A percentile compares a stretch with the other conserved stretches of the same genome.
phyloP scores from a whole-genome alignment of 2,113 vertebrate species.

The Merops nubicus region DNA sequence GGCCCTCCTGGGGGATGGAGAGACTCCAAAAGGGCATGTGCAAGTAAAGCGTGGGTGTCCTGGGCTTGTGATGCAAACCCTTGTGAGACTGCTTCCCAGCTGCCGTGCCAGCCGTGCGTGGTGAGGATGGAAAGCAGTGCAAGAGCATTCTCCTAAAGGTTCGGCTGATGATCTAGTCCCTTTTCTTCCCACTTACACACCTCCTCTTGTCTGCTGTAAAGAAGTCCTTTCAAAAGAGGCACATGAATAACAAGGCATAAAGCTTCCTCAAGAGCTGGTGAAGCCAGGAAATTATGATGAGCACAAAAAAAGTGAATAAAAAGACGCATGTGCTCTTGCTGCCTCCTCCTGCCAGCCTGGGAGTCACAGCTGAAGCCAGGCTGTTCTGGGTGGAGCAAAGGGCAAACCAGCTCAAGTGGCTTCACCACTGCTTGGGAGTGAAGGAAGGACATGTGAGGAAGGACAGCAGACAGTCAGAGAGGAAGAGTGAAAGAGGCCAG shows the following conservation, averaged over 20 bases:
- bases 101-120: not conserved
- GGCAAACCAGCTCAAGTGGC: not conserved
- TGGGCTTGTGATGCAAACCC: not conserved
- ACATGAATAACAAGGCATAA: not conserved
- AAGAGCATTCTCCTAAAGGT: not conserved
- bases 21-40: conserved; percentile 3
- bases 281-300: not conserved
- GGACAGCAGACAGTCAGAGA: not conserved
- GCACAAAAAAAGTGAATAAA: not conserved
- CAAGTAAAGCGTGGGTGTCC: not conserved
- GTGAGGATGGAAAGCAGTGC: not conserved
- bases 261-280: not conserved
- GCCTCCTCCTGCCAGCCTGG: not conserved
- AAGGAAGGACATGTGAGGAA: accelerated
- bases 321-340: not conserved
- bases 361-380: not conserved
- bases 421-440: not conserved
- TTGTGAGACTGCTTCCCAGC: accelerated
- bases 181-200: not conserved
- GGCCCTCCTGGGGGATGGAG: conserved; percentile 25
- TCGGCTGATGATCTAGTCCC: not conserved
- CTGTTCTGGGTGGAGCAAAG: not conserved
- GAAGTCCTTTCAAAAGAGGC: not conserved
- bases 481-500: not conserved
- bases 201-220: not conserved